Evolutionary conservation across 1,140 invertebrate genomes (phyloP), one percentile per base, ranked within the genome.

Genomic region (Megalopta genalis): DNA sequence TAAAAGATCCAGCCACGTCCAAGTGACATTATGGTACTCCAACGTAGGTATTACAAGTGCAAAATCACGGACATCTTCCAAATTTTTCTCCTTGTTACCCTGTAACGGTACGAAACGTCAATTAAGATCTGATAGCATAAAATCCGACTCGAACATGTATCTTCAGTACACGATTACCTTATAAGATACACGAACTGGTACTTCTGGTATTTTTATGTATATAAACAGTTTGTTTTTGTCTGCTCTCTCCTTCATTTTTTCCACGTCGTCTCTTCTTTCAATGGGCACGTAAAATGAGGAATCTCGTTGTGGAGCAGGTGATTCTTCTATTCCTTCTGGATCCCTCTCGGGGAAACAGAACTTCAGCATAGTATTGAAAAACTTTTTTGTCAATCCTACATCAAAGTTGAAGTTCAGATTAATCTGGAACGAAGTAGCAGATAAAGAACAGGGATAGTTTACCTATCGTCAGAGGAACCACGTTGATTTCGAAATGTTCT

Each of bases 261-360:
- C 98, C 1, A 99, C 98, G 90, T 99, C 98, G 90, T 99, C 98
- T 88, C 96, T 96, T 84, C 95, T 95, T 75, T 97, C 96, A 63
- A 97, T 96, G 73, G 96, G 95, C 1, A 98, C 96, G 92, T 98
- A 98, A 92, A 98, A 98, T 87, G 96, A 97, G 0, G 97, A 97
- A 88, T 98, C 97, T 89, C 97, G 95, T 81, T 93, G 93, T 0
- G 95, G 92, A 2, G 94, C 93, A 27, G 93, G 92, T 25, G 88
- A 91, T 82, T 95, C 96, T 84, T 98, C 97, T 77, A 96, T 96
- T 39, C 95, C 95, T 77, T 97, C 97, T 1, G 97, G 96, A 93
- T 98, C 97, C 84, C 98, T 96, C 91, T 98, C 98, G n/a, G 99
- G 98, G 91, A 99, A 99, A 90, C 99, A 99, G 91, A 99, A 99